A percentile compares a stretch with the other conserved stretches of the same genome.
Conservation (phyloP, 2,888 invertebrate species). For the Leucophora obtusa region DNA sequence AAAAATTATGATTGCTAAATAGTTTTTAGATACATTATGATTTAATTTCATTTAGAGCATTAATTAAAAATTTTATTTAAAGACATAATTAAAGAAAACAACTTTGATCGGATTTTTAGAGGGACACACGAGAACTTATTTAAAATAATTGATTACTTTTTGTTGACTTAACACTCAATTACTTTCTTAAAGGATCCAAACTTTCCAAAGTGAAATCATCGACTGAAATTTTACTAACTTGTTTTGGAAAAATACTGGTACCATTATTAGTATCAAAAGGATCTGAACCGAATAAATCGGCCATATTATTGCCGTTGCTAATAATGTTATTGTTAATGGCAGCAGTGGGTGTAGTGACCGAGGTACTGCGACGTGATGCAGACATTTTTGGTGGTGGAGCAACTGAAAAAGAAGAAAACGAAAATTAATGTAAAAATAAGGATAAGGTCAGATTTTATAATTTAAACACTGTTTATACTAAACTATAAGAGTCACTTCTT, state of each 20-base stretch:
- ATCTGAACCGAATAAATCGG: constrained; percentile 89
- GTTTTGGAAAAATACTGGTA: constrained; percentile 83
- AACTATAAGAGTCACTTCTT: too few species aligned
- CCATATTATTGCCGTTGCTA: constrained; percentile 78
- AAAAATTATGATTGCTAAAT: neutral
- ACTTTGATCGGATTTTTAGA: neutral
- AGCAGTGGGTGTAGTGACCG: constrained; percentile 63
- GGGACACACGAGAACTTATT: neutral
- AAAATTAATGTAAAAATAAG: too few species aligned
- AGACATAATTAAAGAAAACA: neutral
- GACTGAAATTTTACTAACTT: constrained; percentile 74
- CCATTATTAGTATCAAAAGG: constrained; percentile 81
- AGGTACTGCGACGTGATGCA: constrained; percentile 79
- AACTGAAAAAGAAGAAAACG: constrained; percentile 81
- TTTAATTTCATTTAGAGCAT: constrained; percentile 6
- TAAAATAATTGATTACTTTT: neutral
- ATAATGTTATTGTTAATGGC: constrained; percentile 71
- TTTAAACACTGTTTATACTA: too few species aligned
- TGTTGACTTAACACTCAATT: constrained; percentile 43
- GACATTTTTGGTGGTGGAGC: constrained; percentile 92
- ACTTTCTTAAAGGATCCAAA: constrained; percentile 92
- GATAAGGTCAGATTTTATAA: too few species aligned
- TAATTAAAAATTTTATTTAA: constrained; percentile 5
- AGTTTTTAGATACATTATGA: neutral
- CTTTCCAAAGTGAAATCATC: constrained; percentile 97